Percentiles rank a stretch among this genome's conserved stretches.
Evolutionary conservation across 2,797 vertebrate species (phyloP).

Genomic region (Podarcis lilfordi): DNA sequence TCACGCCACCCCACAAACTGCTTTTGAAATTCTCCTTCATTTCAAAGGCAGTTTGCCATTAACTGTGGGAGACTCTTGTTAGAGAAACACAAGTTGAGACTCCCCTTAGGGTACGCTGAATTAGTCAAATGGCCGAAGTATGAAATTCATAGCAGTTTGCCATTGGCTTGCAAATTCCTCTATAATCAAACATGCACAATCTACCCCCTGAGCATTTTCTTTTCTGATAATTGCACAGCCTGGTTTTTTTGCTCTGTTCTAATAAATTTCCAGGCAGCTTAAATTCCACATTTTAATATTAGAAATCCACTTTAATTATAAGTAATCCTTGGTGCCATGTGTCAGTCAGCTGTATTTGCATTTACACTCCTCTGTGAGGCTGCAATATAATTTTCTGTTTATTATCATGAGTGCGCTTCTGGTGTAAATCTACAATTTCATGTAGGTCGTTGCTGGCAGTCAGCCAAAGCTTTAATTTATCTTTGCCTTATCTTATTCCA

Average conservation of each 20-base stretch:
- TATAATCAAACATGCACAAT: conserved; percentile 37
- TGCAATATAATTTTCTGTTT: conserved; percentile 81
- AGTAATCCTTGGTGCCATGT: conserved; percentile 79
- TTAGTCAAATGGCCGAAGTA: conserved; percentile 51
- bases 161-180: conserved; percentile 53
- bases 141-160: conserved; percentile 64
- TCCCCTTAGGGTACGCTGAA: background rate
- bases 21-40: background rate
- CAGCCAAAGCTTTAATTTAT: conserved; percentile 62
- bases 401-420: conserved; percentile 56
- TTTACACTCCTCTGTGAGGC: conserved; percentile 75
- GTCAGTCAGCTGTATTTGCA: conserved; percentile 79
- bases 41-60: background rate
- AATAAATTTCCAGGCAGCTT: conserved; percentile 71
- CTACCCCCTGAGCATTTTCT: conserved; percentile 58
- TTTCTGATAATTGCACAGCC: conserved; percentile 59
- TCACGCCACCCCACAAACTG: background rate
- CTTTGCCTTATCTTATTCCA: conserved; percentile 60
- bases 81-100: too few species aligned
- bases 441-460: conserved; percentile 50
- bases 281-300: conserved; percentile 78
- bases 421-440: conserved; percentile 63
- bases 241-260: conserved; percentile 58
- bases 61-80: background rate
- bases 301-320: conserved; percentile 84